Conservation (phyloP, 2,113 vertebrate genomes). For the Sceloporus undulatus region DNA sequence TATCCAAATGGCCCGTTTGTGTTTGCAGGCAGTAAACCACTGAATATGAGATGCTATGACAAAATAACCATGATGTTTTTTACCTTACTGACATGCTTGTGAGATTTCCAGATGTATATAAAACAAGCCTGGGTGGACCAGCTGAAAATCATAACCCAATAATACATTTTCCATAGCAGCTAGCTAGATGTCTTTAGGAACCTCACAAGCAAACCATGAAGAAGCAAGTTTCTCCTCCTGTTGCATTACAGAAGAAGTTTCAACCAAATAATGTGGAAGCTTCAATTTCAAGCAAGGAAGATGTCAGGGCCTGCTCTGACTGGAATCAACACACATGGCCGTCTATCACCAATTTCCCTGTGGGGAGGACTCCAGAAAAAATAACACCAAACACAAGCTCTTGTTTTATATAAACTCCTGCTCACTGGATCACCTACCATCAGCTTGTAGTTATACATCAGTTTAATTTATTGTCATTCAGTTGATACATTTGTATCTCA, state of each 20-base stretch:
- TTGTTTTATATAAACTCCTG: no score
- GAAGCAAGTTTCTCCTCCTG: not conserved
- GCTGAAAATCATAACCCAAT: not conserved
- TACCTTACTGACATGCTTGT: not conserved
- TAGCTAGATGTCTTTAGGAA: not conserved
- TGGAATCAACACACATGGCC: no score
- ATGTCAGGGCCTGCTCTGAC: not conserved
- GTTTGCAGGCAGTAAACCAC: no score
- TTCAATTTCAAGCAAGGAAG: not conserved
- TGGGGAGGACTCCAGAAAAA: no score
- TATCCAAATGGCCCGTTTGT: not conserved
- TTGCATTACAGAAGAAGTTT: not conserved
- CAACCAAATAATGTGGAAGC: not conserved
- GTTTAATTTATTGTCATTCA: no score
- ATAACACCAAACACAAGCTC: no score
- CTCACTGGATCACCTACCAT: no score
- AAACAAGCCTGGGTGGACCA: not conserved
- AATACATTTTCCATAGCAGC: not conserved
- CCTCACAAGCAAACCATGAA: not conserved
- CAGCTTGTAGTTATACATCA: no score
- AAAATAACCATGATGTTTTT: not conserved
- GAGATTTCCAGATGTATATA: not conserved
- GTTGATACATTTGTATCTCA: no score
- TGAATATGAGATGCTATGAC: no score
- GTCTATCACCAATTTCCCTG: no score